phyloP scores from a whole-genome alignment of 2,797 vertebrate species.

The Australoheros facetus region DNA sequence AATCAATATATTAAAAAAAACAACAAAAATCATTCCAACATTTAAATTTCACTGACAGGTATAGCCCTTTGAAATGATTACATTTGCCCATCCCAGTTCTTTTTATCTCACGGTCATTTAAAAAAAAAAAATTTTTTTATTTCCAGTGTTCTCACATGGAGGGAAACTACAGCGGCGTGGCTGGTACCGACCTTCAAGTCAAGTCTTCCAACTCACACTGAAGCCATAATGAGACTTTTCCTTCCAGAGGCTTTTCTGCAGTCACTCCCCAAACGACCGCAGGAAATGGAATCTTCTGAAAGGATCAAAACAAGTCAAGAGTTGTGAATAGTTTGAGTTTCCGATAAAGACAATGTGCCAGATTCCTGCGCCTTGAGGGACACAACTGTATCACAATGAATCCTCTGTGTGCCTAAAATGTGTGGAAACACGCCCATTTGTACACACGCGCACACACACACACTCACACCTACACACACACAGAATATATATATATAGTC shows the following conservation, averaged over 20 bases:
- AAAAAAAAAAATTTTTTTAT: no score
- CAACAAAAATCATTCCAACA: background rate
- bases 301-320: conserved; percentile 78
- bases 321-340: conserved; percentile 79
- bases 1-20: background rate
- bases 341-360: conserved; percentile 78
- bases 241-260: conserved; percentile 66
- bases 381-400: conserved; percentile 70
- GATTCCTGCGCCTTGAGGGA: conserved; percentile 80
- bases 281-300: conserved; percentile 76
- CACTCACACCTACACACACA: conserved; percentile 10
- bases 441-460: conserved; percentile 10
- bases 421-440: conserved; percentile 46
- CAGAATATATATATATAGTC: background rate
- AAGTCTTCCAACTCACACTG: conserved; percentile 53
- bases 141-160: background rate
- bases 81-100: background rate
- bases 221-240: conserved; percentile 72
- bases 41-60: background rate
- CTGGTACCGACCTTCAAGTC: conserved; percentile 62
- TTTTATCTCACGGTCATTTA: conserved; percentile 8
- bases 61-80: background rate
- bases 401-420: conserved; percentile 68
- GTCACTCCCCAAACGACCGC: conserved; percentile 59
- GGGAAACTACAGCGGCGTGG: conserved; percentile 43